A percentile compares a stretch with the other conserved stretches of the same genome.
These are phyloP conservation scores for Slavum lentiscoides DNA, from an alignment of 2,888 invertebrate genomes.

Conservation along the genomic window DNA sequence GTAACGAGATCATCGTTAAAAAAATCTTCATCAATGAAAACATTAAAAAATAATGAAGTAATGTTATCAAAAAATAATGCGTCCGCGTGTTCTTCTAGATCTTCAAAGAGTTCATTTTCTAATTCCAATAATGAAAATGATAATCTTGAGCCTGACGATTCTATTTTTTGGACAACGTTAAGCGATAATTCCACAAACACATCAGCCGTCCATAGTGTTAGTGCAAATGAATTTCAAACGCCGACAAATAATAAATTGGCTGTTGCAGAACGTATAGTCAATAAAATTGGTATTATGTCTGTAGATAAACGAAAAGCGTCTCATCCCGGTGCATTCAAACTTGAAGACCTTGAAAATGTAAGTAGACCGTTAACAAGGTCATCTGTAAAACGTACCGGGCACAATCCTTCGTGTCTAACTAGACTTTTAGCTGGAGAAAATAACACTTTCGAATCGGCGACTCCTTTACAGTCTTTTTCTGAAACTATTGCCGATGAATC, in stretches of 20 bases:
- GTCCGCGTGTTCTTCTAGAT: neutral
- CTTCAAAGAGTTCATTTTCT: neutral
- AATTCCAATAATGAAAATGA: neutral
- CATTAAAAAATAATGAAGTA: neutral
- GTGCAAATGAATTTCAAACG: neutral
- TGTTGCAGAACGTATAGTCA: constrained; percentile 12
- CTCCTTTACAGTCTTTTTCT: neutral
- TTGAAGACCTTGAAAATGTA: neutral
- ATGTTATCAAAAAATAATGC: neutral
- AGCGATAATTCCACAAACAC: neutral
- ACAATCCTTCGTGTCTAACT: constrained; percentile 30
- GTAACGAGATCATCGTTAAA: neutral
- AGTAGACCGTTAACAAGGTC: constrained; percentile 9
- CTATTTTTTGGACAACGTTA: constrained; percentile 13
- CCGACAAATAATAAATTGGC: constrained; percentile 9
- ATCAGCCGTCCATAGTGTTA: neutral
- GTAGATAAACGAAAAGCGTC: neutral
- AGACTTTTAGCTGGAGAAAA: neutral
- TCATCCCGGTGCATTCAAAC: constrained; percentile 29
- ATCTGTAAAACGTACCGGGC: neutral
- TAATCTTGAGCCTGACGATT: neutral
- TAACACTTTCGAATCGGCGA: neutral
- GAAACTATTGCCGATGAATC: neutral
- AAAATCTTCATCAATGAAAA: neutral
- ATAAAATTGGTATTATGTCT: constrained; percentile 33